Percentiles rank a stretch among this genome's conserved stretches.
Evolutionary conservation across 2,888 invertebrate species (phyloP).

Genomic region (Morpho achilles): DNA sequence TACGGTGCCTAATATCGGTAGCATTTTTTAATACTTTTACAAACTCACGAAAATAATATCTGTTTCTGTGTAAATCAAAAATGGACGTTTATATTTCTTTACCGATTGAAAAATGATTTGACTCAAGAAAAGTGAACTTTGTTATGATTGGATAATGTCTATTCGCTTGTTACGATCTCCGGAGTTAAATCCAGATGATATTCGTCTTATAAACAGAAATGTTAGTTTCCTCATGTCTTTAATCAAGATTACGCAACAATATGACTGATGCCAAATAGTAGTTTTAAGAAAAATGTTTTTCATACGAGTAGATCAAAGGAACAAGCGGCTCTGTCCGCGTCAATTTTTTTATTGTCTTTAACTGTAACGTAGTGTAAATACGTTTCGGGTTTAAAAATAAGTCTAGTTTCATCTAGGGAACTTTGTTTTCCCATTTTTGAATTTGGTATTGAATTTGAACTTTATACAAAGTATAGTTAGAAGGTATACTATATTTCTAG

Average conservation of each 20-base stretch:
- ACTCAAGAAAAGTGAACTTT: background rate
- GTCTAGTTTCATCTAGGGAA: no score
- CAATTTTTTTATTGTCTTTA: background rate
- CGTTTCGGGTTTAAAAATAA: no score
- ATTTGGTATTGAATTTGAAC: no score
- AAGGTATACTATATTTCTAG: no score
- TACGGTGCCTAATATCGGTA: no score
- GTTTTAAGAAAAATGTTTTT: constrained; percentile 11
- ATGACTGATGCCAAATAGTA: constrained; percentile 18
- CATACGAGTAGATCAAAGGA: constrained; percentile 20
- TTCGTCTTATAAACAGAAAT: constrained; percentile 19
- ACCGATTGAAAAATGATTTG: background rate
- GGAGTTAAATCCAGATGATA: constrained; percentile 12
- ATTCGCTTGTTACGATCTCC: constrained; percentile 11
- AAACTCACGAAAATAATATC: no score
- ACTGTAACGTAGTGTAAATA: no score
- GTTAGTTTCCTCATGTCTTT: constrained; percentile 12
- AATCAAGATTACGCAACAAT: constrained; percentile 19
- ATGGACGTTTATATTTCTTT: no score
- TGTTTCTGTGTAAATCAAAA: no score
- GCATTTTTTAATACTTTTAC: no score
- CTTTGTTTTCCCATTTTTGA: no score
- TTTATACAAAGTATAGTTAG: no score
- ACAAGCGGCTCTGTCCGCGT: background rate
- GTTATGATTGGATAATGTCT: background rate